Base-by-base conservation (phyloP, 1,140 invertebrate species). In the Drosophila lacteicornis region DNA sequence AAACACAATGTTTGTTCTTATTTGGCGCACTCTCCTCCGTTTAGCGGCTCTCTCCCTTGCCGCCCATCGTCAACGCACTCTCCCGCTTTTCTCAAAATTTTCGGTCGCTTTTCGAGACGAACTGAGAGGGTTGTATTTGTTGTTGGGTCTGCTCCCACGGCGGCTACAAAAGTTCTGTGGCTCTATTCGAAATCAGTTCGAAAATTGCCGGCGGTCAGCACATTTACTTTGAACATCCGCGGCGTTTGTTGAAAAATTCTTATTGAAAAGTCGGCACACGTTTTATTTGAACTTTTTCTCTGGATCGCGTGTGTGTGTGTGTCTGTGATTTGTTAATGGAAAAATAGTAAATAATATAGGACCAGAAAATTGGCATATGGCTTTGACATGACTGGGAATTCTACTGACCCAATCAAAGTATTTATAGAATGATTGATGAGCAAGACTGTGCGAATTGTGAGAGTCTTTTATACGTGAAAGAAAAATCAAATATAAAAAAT, bases 161-260 rank as follows among this genome's bases (percentile, higher is more conserved):
- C 38, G 55, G 51, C 68, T 33, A 43, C 46, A 33, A 15, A 30
- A 71, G 25, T 56, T 77, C 33, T 17, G 73, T 60, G 46, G 50
- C 46, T 69, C 63, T 60, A 33, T 78, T 78, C 56, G 75, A 78
- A 91, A 68, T 91, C 88, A 91, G 88, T 91, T 88, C 58, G 70
- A 84, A 91, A 91, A 75, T 91, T 87, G 79, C 88, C 80, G 80
- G 80, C 88, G 87, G 88, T 91, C 88, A 88, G 81, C 67, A 59
- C 87, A 60, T 49, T 60, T 75, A 77, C 75, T 79, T 61, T 56
- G 49, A 74, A 75, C 42, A 62, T 42, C 70, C 50, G 58, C 70
- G 58, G 67, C 45, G n/a, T 43, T 25, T 49, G 30, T 33, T 49
- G 43, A 60, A 51, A 62, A 49, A 38, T 47, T 62, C 49, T 49